Evolutionary conservation across 2,113 vertebrate species (phyloP).

Genomic region (Accipiter cooperii): DNA sequence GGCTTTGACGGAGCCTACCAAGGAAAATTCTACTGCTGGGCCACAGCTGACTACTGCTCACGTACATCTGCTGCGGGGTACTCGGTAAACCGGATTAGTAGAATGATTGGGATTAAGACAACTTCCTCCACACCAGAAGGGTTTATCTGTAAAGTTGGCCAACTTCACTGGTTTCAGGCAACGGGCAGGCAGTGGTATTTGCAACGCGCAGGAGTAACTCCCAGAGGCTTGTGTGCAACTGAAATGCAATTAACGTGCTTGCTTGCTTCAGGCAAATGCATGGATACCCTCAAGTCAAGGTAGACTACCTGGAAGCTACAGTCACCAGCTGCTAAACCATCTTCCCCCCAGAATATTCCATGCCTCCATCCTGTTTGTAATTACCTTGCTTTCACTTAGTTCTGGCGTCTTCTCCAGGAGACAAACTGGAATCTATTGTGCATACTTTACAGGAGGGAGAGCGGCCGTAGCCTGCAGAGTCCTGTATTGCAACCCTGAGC

Average conservation of each 20-base stretch:
- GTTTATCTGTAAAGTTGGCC: neutral
- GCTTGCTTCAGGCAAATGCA: neutral
- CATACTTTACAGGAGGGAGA: neutral
- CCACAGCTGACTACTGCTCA: neutral
- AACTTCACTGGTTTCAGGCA: neutral
- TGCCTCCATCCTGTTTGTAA: neutral
- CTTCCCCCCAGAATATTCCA: neutral
- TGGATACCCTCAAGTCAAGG: neutral
- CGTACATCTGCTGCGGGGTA: rapidly evolving
- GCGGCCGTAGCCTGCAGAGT: too few species aligned
- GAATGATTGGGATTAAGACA: neutral
- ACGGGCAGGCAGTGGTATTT: rapidly evolving
- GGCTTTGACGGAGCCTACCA: neutral
- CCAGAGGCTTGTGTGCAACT: neutral
- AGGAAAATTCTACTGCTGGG: neutral
- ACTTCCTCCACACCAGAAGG: neutral
- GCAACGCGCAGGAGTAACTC: rapidly evolving
- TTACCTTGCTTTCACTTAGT: neutral
- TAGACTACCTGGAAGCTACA: neutral
- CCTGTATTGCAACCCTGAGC: too few species aligned
- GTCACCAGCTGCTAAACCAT: neutral
- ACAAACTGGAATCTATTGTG: neutral
- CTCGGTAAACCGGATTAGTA: rapidly evolving
- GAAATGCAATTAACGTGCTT: neutral
- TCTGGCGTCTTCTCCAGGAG: neutral